A percentile compares a stretch with the other conserved stretches of the same genome.
These are phyloP conservation scores for Pteronotus mesoamericanus DNA, from an alignment of 2,797 vertebrate species.

Conservation along the genomic window DNA sequence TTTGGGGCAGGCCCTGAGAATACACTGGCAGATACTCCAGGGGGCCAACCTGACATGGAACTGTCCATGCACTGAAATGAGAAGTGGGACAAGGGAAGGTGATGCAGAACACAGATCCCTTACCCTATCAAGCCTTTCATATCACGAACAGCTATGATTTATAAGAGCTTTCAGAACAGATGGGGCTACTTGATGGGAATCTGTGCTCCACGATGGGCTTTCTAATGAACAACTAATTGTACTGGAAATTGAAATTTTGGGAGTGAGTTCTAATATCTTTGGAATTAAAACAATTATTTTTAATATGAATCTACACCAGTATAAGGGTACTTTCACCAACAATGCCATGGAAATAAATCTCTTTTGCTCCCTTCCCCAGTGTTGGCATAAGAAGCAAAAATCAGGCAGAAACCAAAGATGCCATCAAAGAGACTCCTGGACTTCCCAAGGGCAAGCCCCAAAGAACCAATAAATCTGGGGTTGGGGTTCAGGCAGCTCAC, in stretches of 20 bases:
- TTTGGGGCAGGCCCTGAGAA: neutral
- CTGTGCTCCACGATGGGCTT: neutral
- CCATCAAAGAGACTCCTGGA: neutral
- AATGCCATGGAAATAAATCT: neutral
- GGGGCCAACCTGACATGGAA: neutral
- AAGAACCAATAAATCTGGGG: neutral
- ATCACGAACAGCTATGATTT: neutral
- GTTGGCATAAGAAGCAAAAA: neutral
- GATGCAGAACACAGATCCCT: neutral
- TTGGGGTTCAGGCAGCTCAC: rapidly evolving
- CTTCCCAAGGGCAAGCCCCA: neutral
- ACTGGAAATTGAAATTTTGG: neutral
- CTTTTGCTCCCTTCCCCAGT: neutral
- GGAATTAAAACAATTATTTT: neutral
- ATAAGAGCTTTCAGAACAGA: neutral
- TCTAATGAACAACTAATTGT: neutral
- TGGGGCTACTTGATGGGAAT: neutral
- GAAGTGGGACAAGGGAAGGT: neutral
- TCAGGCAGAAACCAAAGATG: neutral
- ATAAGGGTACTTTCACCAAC: neutral
- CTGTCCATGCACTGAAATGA: neutral
- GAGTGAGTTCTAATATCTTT: neutral
- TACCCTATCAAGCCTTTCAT: neutral
- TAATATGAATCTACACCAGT: neutral
- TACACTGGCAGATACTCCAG: neutral